Percentiles rank a stretch among this genome's conserved stretches.
phyloP scores from a whole-genome alignment of 2,797 vertebrate genomes.

The Melanitta fusca region DNA sequence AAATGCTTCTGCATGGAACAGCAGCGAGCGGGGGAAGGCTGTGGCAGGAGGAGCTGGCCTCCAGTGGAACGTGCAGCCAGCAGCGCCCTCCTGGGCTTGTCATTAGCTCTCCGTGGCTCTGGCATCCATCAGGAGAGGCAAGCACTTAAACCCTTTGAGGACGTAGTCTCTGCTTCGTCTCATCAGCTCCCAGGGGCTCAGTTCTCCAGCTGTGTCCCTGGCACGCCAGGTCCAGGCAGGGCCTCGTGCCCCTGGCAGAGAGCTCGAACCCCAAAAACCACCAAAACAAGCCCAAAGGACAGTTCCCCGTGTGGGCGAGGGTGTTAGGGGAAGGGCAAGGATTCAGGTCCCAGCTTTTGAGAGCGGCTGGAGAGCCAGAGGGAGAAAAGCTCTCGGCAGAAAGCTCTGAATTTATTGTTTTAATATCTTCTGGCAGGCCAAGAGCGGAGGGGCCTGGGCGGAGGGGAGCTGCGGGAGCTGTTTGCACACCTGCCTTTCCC shows the following conservation, averaged over 20 bases:
- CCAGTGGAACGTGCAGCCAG: constrained; percentile 2
- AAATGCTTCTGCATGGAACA: background rate
- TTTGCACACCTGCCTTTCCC: constrained; percentile 44
- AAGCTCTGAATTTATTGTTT: background rate
- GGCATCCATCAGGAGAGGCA: background rate
- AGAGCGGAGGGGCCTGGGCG: background rate
- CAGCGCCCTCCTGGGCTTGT: background rate
- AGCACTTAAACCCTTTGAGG: background rate
- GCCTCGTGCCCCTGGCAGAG: rapidly evolving
- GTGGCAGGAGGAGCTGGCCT: background rate
- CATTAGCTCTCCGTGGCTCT: background rate
- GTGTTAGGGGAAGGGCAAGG: background rate
- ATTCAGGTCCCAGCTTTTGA: background rate
- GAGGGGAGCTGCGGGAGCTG: background rate
- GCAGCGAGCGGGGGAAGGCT: background rate
- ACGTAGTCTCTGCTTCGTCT: background rate
- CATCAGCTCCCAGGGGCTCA: background rate
- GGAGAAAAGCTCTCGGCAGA: background rate
- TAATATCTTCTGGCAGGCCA: background rate
- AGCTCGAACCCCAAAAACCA: background rate
- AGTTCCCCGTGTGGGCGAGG: rapidly evolving
- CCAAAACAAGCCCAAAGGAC: background rate
- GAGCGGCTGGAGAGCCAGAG: background rate
- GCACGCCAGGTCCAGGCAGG: rapidly evolving
- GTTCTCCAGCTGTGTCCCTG: background rate